Evolutionary conservation across 2,113 vertebrate genomes (phyloP).

Genomic region (pig (Sus scrofa)): T2T-Sscrofa CM000824.6:144593501-144594000

Average conservation of each 20-base stretch:
- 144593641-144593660: slow-evolving; percentile 72
- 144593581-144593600: slow-evolving; percentile 73
- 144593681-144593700: slow-evolving; percentile 72
- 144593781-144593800: background rate
- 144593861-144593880: background rate
- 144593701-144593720: slow-evolving; percentile 49
- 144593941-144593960: background rate
- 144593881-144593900: background rate
- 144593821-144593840: slow-evolving; percentile 15
- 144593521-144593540: slow-evolving; percentile 68
- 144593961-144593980: background rate
- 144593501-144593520: slow-evolving; percentile 68
- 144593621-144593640: slow-evolving; percentile 77
- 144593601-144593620: slow-evolving; percentile 78
- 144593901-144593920: background rate
- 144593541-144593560: slow-evolving; percentile 81
- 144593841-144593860: background rate
- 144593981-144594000: background rate
- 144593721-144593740: slow-evolving; percentile 47
- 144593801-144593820: slow-evolving; percentile 14
- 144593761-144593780: background rate
- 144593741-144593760: background rate
- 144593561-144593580: slow-evolving; percentile 63
- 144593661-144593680: slow-evolving; percentile 80
- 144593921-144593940: background rate